A percentile compares a stretch with the other conserved stretches of the same genome.
Conservation (phyloP, 2,797 vertebrate genomes). For the Sebastes hubbsi region DNA sequence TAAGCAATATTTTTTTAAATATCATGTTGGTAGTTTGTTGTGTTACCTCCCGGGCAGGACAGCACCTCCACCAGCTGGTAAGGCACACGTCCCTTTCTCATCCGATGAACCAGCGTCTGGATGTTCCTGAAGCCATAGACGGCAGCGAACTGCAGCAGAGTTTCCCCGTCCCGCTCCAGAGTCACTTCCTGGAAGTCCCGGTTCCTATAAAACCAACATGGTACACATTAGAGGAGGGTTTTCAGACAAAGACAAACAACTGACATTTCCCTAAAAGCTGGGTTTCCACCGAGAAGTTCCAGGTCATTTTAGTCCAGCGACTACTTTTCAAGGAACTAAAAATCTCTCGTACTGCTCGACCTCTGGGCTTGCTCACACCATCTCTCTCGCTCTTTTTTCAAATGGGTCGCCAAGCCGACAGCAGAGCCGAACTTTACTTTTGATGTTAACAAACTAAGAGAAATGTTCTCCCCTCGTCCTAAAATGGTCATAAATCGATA, state of each 20-base stretch:
- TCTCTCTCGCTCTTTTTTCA: too few species aligned
- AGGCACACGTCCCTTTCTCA: slow-evolving; percentile 90
- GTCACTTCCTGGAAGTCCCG: slow-evolving; percentile 95
- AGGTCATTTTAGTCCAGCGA: too few species aligned
- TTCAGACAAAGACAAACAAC: neutral
- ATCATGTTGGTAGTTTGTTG: neutral
- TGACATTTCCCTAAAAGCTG: too few species aligned
- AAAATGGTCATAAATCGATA: too few species aligned
- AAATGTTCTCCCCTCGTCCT: too few species aligned
- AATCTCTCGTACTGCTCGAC: too few species aligned
- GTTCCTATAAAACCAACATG: slow-evolving; percentile 82
- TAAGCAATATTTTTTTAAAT: neutral
- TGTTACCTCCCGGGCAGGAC: slow-evolving; percentile 92
- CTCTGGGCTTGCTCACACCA: too few species aligned
- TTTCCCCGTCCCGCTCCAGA: slow-evolving; percentile 92
- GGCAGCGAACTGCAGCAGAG: slow-evolving; percentile 92
- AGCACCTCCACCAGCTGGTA: slow-evolving; percentile 96
- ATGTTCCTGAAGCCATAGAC: slow-evolving; percentile 95
- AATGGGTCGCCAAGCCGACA: too few species aligned
- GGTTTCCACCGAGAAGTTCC: too few species aligned
- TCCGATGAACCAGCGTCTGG: slow-evolving; percentile 92
- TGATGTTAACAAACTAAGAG: too few species aligned
- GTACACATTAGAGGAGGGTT: neutral
- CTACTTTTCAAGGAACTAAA: too few species aligned
- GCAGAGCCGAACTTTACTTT: too few species aligned